These are phyloP conservation scores for Apomyelois bistriatella DNA, from an alignment of 2,888 invertebrate species.

Conservation along the genomic window DNA sequence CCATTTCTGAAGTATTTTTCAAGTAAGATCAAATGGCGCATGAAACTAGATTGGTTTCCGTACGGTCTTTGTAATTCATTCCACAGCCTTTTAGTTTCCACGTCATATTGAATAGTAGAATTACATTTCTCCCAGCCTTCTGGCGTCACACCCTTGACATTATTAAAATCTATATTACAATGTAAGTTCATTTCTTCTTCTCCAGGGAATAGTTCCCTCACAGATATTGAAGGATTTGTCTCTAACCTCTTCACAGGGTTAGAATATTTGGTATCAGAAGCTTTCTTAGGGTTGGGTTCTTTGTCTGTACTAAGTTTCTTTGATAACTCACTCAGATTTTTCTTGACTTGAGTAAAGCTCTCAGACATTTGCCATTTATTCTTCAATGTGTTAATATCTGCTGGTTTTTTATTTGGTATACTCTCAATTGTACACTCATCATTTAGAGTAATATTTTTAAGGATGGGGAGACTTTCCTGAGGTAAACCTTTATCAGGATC, in stretches of 20 bases:
- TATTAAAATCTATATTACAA: slow-evolving; percentile 87
- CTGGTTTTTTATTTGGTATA: slow-evolving; percentile 69
- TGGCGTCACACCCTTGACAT: slow-evolving; percentile 85
- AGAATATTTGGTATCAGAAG: slow-evolving; percentile 64
- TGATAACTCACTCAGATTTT: slow-evolving; percentile 69
- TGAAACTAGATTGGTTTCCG: slow-evolving; percentile 91
- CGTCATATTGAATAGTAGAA: slow-evolving; percentile 89
- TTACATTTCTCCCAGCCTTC: slow-evolving; percentile 92
- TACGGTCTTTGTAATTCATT: slow-evolving; percentile 91
- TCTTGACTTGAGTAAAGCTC: slow-evolving; percentile 73
- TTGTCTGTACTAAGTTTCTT: slow-evolving; percentile 60
- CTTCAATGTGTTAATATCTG: slow-evolving; percentile 69
- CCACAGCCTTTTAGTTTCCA: slow-evolving; percentile 90
- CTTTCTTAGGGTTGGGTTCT: slow-evolving; percentile 65
- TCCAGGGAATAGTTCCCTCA: slow-evolving; percentile 89
- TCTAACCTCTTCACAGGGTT: slow-evolving; percentile 85
- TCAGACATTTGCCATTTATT: slow-evolving; percentile 77
- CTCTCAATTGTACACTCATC: slow-evolving; percentile 81
- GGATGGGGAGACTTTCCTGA: slow-evolving; percentile 42
- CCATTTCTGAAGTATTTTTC: slow-evolving; percentile 92
- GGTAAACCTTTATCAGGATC: slow-evolving; percentile 40
- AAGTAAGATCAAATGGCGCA: slow-evolving; percentile 88
- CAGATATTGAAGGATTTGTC: slow-evolving; percentile 90
- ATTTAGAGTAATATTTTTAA: slow-evolving; percentile 73
- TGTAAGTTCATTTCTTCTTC: slow-evolving; percentile 90